Evolutionary conservation across 2,888 invertebrate species (phyloP).

Genomic region (Sabellastarte sp.): DNA sequence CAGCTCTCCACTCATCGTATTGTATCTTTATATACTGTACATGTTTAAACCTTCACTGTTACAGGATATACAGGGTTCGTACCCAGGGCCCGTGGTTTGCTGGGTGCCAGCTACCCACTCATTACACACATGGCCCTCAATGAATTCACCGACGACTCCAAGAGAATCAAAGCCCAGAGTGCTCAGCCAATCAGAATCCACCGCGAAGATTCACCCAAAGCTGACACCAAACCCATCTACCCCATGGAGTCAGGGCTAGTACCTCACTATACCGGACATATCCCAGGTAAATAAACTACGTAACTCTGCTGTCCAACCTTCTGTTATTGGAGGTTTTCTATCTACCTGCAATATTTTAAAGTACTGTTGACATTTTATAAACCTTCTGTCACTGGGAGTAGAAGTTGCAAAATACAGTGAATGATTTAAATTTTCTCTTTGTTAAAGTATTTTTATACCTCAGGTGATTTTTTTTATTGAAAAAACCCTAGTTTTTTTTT

Average conservation of each 20-base stretch:
- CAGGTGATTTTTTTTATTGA: too few species aligned
- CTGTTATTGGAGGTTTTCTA: too few species aligned
- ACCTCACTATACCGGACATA: conserved; percentile 51
- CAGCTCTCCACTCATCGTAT: too few species aligned
- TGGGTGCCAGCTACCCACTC: conserved; percentile 48
- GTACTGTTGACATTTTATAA: too few species aligned
- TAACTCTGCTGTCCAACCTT: too few species aligned
- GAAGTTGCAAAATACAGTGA: too few species aligned
- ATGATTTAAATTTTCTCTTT: too few species aligned
- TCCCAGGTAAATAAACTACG: too few species aligned
- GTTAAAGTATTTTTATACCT: too few species aligned
- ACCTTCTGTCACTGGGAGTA: too few species aligned
- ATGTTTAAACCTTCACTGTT: neutral
- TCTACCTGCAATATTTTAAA: too few species aligned
- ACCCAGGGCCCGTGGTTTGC: conserved; percentile 39
- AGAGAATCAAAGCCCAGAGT: conserved; percentile 24
- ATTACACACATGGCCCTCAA: conserved; percentile 46
- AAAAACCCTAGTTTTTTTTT: too few species aligned
- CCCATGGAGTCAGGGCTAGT: conserved; percentile 44
- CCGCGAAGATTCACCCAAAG: neutral
- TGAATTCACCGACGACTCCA: conserved; percentile 41
- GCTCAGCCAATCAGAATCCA: conserved; percentile 27
- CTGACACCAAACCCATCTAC: conserved; percentile 38
- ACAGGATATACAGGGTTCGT: conserved; percentile 51
- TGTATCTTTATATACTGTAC: neutral